Percentiles rank a stretch among this genome's conserved stretches.
Conservation (phyloP, 2,888 invertebrate species). For the Parasteatoda lunata region DNA sequence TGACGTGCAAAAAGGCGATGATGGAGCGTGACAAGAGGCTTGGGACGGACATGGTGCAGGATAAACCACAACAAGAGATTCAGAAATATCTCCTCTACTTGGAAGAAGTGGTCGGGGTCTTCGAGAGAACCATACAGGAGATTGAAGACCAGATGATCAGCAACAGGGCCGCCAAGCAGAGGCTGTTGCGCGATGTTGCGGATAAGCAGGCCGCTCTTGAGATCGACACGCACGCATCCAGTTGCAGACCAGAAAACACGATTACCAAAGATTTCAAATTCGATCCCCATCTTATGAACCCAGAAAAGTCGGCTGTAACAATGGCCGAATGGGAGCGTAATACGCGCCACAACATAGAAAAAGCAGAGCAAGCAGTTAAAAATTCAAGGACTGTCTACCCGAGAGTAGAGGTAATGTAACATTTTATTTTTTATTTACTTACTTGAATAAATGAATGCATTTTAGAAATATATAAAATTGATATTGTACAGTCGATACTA, state of each 20-base stretch:
- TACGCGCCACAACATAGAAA: constrained; percentile 58
- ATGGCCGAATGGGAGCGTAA: constrained; percentile 60
- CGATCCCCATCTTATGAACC: constrained; percentile 42
- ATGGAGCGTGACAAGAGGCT: constrained; percentile 55
- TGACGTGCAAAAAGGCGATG: constrained; percentile 39
- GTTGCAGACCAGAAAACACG: constrained; percentile 36
- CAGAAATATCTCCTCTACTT: constrained; percentile 47
- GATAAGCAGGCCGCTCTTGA: constrained; percentile 59
- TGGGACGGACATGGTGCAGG: constrained; percentile 51
- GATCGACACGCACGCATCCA: constrained; percentile 55
- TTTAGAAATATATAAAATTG: too few species aligned
- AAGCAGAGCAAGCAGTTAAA: constrained; percentile 52
- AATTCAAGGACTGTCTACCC: constrained; percentile 39
- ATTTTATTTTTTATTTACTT: neutral
- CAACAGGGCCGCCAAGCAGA: constrained; percentile 51
- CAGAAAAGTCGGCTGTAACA: constrained; percentile 43
- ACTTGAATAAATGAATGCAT: neutral
- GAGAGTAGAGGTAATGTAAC: constrained; percentile 38
- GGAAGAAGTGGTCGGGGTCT: constrained; percentile 23
- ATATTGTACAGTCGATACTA: too few species aligned
- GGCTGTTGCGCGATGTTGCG: constrained; percentile 47
- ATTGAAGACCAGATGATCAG: constrained; percentile 59
- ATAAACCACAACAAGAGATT: constrained; percentile 51
- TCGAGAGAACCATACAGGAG: constrained; percentile 46
- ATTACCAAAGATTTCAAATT: constrained; percentile 41